These are phyloP conservation scores for Hippocampus guttulatus DNA, from an alignment of 2,113 vertebrate species.

Conservation along the genomic window DNA sequence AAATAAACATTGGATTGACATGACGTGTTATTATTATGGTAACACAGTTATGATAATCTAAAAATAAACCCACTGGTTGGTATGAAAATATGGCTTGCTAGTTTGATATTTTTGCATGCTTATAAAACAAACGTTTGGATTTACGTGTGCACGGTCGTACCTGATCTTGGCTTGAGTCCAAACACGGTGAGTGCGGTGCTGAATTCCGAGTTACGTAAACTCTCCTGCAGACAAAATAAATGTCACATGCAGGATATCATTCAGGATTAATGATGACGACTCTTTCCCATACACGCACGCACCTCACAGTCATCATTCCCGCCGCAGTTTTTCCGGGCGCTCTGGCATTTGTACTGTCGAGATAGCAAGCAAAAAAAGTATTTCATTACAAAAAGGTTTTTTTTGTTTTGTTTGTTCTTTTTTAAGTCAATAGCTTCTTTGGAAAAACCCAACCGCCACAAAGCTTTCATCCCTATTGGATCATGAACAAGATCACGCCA, in stretches of 20 bases:
- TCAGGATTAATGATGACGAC: neutral
- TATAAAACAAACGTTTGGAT: neutral
- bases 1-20: neutral
- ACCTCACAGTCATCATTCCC: slow-evolving; percentile 88
- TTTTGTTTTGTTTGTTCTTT: too few relatives aligned
- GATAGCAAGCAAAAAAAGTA: neutral
- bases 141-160: slow-evolving; percentile 27
- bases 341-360: slow-evolving; percentile 75
- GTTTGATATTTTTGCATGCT: neutral
- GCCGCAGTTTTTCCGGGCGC: slow-evolving; percentile 81
- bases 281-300: slow-evolving; percentile 59
- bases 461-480: neutral
- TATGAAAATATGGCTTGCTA: too few relatives aligned
- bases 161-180: slow-evolving; percentile 95
- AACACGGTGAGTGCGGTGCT: slow-evolving; percentile 77
- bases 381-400: neutral
- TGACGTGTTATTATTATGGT: too few relatives aligned
- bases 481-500: neutral
- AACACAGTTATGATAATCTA: too few relatives aligned
- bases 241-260: neutral
- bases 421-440: too few relatives aligned
- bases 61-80: too few relatives aligned
- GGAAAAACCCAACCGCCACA: neutral
- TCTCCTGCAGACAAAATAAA: slow-evolving; percentile 57
- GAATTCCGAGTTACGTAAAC: slow-evolving; percentile 61